Evolutionary conservation across 2,888 invertebrate genomes (phyloP), one percentile per base, ranked within the genome.

Genomic region (Melieria omissa): DNA sequence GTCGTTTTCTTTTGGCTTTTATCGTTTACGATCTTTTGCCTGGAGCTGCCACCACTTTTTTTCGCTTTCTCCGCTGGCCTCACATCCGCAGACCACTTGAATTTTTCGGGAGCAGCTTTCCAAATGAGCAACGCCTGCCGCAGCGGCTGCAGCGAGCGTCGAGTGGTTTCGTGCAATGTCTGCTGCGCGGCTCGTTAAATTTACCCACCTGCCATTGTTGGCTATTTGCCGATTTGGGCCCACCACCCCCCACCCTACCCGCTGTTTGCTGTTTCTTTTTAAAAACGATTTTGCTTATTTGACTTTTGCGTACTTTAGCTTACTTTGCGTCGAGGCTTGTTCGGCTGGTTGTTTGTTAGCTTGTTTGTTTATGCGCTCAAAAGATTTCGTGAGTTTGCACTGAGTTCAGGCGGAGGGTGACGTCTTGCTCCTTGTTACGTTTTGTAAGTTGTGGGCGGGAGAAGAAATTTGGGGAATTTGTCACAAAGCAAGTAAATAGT

Each of bases 71-170:
- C 46, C 29, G 29, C 8, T 46, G 10, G 45, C 44, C 12, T n/a
- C 46, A 45, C 62, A 12, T 14, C 62, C 49, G 63, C 64, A 64
- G 52, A 64, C 64, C 64, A 64, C 64, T 64, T 52, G 52, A 64
- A 52, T 52, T 41, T 12, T 12, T 9, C 29, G 14, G 42, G 44
- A 9, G 61, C 44, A 44, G 44, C 61, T 8, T 64, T 49, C 41
- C 10, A 64, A 64, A 29, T 64, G 64, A 64, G 44, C 64, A 52
- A 47, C 14, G 45, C 5, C n/a, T 12, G 10, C 41, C 16, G 10
- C 8, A 8, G 57, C 57, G 1, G 7, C 7, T 57, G 14, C n/a
- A 57, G 62, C 44, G 45, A 44, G 9, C 12, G 10, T 64, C 52
- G 42, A 49, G 64, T 52, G 49, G 14, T 10, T 52, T 41, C 52